phyloP scores from a whole-genome alignment of 2,797 vertebrate genomes.

The Crocidura indochinensis region DNA sequence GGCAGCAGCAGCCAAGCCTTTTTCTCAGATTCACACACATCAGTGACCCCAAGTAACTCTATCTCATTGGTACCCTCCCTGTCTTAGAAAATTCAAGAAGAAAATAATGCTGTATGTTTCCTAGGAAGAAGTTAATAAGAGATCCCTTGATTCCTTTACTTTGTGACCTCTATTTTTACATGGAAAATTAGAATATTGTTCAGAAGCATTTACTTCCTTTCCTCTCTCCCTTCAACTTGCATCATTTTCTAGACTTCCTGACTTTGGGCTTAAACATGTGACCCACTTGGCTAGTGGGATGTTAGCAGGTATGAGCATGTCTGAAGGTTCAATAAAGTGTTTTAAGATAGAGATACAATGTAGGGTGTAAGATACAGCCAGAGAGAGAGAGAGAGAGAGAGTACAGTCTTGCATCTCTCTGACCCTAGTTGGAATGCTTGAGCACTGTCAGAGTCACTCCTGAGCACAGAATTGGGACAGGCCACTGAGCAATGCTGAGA shows the following conservation, averaged over 20 bases:
- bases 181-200: neutral
- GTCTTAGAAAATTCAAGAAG: conserved; percentile 22
- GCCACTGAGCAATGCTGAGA: too few relatives aligned
- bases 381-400: too few relatives aligned
- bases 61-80: neutral
- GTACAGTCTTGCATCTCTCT: too few relatives aligned
- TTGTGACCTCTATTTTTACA: neutral
- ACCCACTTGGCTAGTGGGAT: conserved; percentile 30
- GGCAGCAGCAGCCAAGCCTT: neutral
- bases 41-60: neutral
- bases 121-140: neutral
- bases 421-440: too few relatives aligned
- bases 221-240: neutral
- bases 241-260: neutral
- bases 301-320: neutral
- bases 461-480: too few relatives aligned
- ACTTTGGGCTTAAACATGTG: neutral
- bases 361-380: too few relatives aligned
- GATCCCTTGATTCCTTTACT: neutral
- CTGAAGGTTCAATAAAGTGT: neutral
- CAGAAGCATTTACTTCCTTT: conserved; percentile 5
- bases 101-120: neutral
- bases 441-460: too few relatives aligned
- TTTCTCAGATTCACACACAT: neutral
- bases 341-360: too few relatives aligned